Conservation (phyloP, 2,113 vertebrate genomes). For the Alectura lathami region DNA sequence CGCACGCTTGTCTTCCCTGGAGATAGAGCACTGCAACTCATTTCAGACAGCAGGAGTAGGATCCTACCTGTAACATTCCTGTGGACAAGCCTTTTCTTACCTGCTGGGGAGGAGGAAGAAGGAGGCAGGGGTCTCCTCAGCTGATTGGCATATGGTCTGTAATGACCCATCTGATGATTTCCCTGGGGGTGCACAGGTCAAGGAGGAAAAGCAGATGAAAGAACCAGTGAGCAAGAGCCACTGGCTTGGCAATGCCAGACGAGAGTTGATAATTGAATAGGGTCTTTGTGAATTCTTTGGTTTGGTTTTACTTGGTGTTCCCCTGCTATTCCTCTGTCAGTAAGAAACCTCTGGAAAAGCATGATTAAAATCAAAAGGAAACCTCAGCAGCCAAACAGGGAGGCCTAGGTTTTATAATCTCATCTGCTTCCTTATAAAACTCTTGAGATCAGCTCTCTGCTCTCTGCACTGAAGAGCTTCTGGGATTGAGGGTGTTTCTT, state of each 20-base stretch:
- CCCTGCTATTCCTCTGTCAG: neutral
- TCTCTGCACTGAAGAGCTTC: neutral
- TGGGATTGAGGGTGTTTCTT: neutral
- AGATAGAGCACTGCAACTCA: neutral
- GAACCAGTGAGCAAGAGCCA: neutral
- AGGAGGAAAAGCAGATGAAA: neutral
- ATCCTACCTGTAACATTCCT: neutral
- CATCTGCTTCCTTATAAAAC: neutral
- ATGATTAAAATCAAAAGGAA: neutral
- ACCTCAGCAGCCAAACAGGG: neutral
- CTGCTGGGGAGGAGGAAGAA: neutral
- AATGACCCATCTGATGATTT: neutral
- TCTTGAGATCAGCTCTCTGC: neutral
- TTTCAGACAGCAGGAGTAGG: neutral
- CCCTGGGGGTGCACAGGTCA: neutral
- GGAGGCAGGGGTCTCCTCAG: neutral
- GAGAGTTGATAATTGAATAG: neutral
- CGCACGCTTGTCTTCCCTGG: neutral
- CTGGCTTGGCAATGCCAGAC: neutral
- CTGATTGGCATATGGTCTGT: neutral
- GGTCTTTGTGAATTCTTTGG: neutral
- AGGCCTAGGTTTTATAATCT: neutral
- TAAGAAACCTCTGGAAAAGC: constrained; percentile 13
- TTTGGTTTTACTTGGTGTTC: neutral
- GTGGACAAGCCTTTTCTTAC: neutral